These are phyloP conservation scores for Tricholaema leucomelas DNA, from an alignment of 2,113 vertebrate species.

Conservation along the genomic window DNA sequence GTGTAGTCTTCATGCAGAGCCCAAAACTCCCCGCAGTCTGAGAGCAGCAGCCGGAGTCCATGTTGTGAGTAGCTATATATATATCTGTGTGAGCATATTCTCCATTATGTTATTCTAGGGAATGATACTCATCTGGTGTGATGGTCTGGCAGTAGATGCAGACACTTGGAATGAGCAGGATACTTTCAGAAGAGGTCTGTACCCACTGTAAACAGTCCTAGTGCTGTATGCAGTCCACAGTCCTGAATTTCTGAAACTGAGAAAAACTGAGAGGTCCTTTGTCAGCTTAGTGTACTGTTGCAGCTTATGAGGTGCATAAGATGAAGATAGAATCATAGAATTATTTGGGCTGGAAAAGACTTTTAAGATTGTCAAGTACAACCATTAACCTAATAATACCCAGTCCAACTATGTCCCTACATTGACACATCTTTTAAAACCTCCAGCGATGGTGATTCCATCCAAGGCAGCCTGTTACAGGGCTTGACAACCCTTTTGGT, in stretches of 20 bases:
- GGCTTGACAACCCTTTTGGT: no score
- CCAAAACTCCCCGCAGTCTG: background rate
- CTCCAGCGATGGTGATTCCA: no score
- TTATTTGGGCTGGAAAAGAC: background rate
- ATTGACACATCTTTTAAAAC: no score
- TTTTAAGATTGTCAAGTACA: background rate
- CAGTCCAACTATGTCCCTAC: no score
- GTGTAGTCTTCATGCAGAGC: background rate
- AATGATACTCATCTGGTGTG: background rate
- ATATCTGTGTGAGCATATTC: background rate
- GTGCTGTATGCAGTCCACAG: background rate
- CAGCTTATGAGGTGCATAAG: background rate
- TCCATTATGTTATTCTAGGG: background rate
- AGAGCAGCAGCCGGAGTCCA: background rate
- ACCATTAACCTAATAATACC: no score
- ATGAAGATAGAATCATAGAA: background rate
- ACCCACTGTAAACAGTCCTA: background rate
- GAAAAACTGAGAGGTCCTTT: background rate
- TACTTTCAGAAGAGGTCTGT: background rate
- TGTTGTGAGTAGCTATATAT: background rate
- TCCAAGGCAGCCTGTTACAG: no score
- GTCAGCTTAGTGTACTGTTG: background rate
- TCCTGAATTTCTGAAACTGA: background rate
- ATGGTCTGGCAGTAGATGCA: background rate
- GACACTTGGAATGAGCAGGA: background rate